These are phyloP conservation scores for Bombus turneri DNA, from an alignment of 1,140 invertebrate genomes.

Conservation along the genomic window DNA sequence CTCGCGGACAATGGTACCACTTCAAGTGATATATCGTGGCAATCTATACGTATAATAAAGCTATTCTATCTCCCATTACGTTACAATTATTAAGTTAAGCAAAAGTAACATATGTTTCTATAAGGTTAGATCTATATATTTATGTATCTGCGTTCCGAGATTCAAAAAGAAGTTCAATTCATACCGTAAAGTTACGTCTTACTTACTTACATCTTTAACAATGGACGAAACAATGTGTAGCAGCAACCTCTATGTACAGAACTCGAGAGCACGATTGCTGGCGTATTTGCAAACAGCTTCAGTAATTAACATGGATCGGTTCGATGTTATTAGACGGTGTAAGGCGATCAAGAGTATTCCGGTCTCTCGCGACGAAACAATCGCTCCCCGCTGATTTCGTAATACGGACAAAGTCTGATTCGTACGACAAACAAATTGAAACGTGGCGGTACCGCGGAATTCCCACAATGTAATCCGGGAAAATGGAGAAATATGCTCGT, in stretches of 20 bases:
- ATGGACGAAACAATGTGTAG: constrained; percentile 1
- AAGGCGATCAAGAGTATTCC: constrained; percentile 50
- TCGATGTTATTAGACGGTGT: constrained; percentile 34
- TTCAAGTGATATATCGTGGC: background rate
- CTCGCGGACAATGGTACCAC: background rate
- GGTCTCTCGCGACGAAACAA: background rate
- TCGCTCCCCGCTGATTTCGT: constrained; percentile 35
- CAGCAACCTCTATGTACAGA: too few species aligned
- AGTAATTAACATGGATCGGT: constrained; percentile 20
- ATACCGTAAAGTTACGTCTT: too few species aligned
- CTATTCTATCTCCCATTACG: background rate
- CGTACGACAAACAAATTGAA: constrained; percentile 44
- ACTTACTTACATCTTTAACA: background rate
- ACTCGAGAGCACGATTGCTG: background rate
- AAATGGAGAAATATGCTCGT: constrained; percentile 46
- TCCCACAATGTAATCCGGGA: constrained; percentile 31
- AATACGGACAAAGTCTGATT: constrained; percentile 45
- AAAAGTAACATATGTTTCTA: background rate
- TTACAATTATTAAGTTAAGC: background rate
- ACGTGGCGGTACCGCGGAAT: background rate
- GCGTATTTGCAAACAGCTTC: constrained; percentile 24
- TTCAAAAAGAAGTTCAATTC: background rate
- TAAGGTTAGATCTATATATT: background rate
- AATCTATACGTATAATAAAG: background rate
- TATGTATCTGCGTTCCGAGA: too few species aligned